Conservation (phyloP, 2,888 invertebrate species). For the Suillia variegata region DNA sequence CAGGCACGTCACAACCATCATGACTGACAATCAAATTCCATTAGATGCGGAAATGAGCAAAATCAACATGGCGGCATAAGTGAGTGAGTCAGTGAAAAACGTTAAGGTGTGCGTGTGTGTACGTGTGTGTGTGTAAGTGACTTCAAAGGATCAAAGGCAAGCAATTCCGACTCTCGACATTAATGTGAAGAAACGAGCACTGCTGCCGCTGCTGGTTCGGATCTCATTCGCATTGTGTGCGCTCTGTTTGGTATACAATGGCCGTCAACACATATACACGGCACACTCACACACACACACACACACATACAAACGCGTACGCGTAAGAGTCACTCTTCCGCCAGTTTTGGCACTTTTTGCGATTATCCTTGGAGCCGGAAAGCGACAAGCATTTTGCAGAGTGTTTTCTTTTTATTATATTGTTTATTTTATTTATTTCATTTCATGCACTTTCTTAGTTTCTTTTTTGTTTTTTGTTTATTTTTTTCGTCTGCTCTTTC, state of each 20-base stretch:
- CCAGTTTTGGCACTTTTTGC: neutral
- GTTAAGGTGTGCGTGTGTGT: too few relatives aligned
- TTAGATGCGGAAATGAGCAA: constrained; percentile 31
- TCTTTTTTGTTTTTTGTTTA: neutral
- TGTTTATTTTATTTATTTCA: neutral
- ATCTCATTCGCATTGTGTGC: neutral
- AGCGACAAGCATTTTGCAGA: neutral
- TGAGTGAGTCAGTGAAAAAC: too few relatives aligned
- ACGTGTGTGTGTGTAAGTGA: too few relatives aligned
- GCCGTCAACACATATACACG: neutral
- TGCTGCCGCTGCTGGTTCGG: neutral
- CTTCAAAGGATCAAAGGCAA: constrained; percentile 1
- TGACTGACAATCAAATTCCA: constrained; percentile 32
- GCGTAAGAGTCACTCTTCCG: neutral
- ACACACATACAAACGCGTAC: neutral
- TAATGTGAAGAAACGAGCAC: too few relatives aligned
- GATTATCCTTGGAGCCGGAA: neutral
- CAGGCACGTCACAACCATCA: constrained; percentile 5
- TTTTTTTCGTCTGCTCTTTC: neutral
- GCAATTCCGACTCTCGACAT: neutral
- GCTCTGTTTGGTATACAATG: constrained; percentile 12
- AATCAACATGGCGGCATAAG: constrained; percentile 16
- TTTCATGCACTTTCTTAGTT: neutral
- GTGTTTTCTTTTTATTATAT: neutral
- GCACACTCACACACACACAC: constrained; percentile 7